These are phyloP conservation scores for Papilio demoleus DNA, from an alignment of 2,888 invertebrate species.

Conservation along the genomic window DNA sequence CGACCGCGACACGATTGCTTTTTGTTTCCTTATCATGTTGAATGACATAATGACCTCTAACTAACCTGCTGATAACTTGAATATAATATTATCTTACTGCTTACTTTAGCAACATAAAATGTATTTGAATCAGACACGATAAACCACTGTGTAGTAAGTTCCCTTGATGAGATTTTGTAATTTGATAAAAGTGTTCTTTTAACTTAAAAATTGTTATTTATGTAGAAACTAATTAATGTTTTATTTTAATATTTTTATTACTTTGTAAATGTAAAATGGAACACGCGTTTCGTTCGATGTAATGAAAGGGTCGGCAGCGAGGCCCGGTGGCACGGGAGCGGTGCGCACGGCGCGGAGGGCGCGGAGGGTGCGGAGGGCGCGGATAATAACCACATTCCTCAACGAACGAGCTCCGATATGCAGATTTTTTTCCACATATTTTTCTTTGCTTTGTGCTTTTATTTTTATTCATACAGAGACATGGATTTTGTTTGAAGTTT, in stretches of 20 bases:
- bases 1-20: not conserved
- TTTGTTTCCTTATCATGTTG: conserved; percentile 12
- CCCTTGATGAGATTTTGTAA: not conserved
- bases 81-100: not conserved
- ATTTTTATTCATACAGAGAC: conserved; percentile 8
- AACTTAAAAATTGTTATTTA: not conserved
- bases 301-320: conserved; percentile 24
- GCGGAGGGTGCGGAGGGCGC: not conserved
- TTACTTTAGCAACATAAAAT: too few species aligned
- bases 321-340: not conserved
- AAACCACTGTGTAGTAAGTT: not conserved
- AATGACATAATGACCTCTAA: conserved; percentile 2
- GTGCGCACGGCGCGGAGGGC: not conserved
- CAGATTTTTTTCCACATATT: conserved; percentile 25
- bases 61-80: not conserved
- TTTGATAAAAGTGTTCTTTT: not conserved
- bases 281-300: conserved; percentile 25
- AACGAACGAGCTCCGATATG: conserved; percentile 16
- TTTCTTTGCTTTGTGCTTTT: conserved; percentile 17
- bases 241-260: not conserved
- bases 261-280: conserved; percentile 23
- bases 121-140: too few species aligned
- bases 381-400: conserved; percentile 21
- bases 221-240: not conserved
- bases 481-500: conserved; percentile 12